Base-by-base conservation (phyloP, 2,888 invertebrate genomes). In the Holacanthella duospinosa region DNA sequence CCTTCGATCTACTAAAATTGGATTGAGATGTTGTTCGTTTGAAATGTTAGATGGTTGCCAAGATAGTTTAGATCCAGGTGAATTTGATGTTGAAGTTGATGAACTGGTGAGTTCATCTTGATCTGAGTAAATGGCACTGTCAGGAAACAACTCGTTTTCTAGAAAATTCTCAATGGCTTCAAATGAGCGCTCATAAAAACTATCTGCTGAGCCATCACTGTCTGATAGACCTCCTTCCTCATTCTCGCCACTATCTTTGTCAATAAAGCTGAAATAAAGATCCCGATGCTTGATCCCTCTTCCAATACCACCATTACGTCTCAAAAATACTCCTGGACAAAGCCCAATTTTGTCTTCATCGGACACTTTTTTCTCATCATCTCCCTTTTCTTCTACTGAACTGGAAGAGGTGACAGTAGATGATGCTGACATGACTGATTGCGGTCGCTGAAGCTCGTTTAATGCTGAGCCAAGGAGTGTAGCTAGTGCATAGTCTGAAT, bases 71-170 rank as follows among this genome's bases (percentile, higher is more conserved):
- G 69, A 67, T 61, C 66, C 66, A 48, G 71, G 64, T 55, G 70
- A 68, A 61, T 64, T 68, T 53, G 69, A 68, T n/a, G 26, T 58
- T 4, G 68, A 71, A 6, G 63, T 66, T 61, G 67, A 64, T 4
- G 48, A 48, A 21, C 48, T 48, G 21, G 4, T 48, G 6, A 48
- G 48, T 57, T 86, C 86, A 65, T 86, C 86, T 66, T 82, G 83
- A 74, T 89, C 89, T 67, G 89, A 89, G 76, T 89, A 89, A 72
- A 89, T 86, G 67, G 89, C 89, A 60, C 88, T 88, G 76, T 90
- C 90, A 73, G 89, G 82, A 74, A 88, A 89, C 1, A 83, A 81
- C 70, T 85, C 86, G 71, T 81, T 83, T 64, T 84, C 83, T 62
- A 82, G 76, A 43, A 86, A 80, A 64, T 84, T 84, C 76, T 89